Base-by-base conservation (phyloP, 2,888 invertebrate genomes). In the Caenorhabditis sinica region DNA sequence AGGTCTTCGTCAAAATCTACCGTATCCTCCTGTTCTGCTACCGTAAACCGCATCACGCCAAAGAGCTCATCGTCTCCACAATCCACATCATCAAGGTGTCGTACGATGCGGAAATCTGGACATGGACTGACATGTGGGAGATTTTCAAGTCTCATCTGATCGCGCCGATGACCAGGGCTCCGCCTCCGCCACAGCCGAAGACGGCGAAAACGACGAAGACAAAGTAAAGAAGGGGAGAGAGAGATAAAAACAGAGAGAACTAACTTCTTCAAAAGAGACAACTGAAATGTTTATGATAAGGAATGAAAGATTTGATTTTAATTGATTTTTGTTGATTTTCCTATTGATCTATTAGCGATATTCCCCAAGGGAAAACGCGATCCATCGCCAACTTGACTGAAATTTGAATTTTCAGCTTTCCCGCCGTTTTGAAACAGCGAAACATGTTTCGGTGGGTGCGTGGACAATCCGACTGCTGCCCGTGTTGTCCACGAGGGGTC, bases 1-100 rank as follows among this genome's bases (percentile, higher is more conserved):
- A 82, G 15, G 58, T 63, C 1, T 40, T 71, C 40, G 60, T 76
- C 23, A 82, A 82, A 76, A 76, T 82, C 65, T 82, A 72, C 36
- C 82, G 82, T 9, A 76, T 82, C 15, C 40, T 60, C 28, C 43
- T 83, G 30, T 69, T 79, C 65, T 63, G 60, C 56, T 79, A 69
- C 69, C 69, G 69, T 28, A 69, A 69, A 56, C 69, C 69, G n/a
- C 53, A 40, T 40, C 69, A 69, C n/a, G 69, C 69, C 2, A 69
- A 69, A 36, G 73, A 73, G 49, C 43, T 73, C 13, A 36, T 73
- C 61, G 9, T 30, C 20, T 49, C 73, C 3, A 73, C 73, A 36
- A 9, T 73, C 43, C 43, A 73, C 40, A 49, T 73, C 13, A 60
- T 73, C 49, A 60, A 63, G n/a, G 73, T 73, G 20, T 73, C 73